phyloP scores from a whole-genome alignment of 35 echinoderm and acorn worm genomes.

The Diadema setosum region DNA sequence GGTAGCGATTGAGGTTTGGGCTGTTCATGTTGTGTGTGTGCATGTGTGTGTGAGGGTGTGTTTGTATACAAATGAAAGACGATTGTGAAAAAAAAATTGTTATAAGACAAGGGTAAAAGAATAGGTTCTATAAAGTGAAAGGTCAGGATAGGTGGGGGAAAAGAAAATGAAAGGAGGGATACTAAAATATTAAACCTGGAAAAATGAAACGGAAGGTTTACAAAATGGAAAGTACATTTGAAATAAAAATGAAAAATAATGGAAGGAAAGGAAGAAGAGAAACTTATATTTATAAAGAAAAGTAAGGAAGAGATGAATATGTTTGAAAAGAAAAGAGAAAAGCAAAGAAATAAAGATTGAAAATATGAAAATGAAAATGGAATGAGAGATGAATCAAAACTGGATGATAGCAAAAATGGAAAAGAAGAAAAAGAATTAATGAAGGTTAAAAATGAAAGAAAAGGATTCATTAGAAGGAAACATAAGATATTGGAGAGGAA shows the following conservation, averaged over 20 bases:
- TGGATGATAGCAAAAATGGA: too few species aligned
- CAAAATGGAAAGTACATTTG: neutral
- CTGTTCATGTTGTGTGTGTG: neutral
- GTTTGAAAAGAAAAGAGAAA: too few species aligned
- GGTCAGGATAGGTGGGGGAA: neutral
- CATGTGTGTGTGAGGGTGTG: neutral
- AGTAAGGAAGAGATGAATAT: too few species aligned
- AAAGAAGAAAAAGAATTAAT: neutral
- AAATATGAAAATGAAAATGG: neutral
- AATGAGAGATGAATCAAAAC: too few species aligned
- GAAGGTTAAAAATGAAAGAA: too few species aligned
- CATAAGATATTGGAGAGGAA: neutral
- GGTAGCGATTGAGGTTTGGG: neutral
- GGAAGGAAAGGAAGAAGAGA: neutral
- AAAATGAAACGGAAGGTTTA: neutral
- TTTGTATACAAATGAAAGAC: neutral
- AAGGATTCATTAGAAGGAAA: neutral
- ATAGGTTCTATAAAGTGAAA: neutral
- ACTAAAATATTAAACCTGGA: neutral
- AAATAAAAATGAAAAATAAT: too few species aligned
- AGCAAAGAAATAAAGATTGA: neutral
- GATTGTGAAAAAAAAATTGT: neutral
- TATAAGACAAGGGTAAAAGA: neutral
- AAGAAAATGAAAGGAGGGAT: neutral
- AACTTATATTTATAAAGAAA: neutral